Evolutionary conservation across 2,888 invertebrate genomes (phyloP).

Genomic region (Tenthredo mesomela): DNA sequence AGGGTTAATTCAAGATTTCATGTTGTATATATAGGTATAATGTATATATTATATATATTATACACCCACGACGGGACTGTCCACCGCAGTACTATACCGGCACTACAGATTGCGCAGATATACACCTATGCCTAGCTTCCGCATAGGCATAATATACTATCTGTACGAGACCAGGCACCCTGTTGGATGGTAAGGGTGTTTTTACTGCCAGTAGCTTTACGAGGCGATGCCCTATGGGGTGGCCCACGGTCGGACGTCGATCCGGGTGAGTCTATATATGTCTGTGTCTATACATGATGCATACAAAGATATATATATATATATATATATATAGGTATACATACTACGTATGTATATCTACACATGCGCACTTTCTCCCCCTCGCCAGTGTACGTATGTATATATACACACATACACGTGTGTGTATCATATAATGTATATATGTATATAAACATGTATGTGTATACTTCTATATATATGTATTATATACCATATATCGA

Average conservation of each 20-base stretch:
- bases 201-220: slow-evolving; percentile 49
- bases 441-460: background rate
- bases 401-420: background rate
- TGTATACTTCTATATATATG: background rate
- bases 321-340: background rate
- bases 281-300: slow-evolving; percentile 1
- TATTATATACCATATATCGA: background rate
- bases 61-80: background rate
- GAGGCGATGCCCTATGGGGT: slow-evolving; percentile 49
- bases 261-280: slow-evolving; percentile 28
- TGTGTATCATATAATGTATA: background rate
- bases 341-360: too few relatives aligned
- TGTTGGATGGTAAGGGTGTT: slow-evolving; percentile 24
- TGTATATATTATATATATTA: too few relatives aligned
- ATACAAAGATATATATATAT: background rate
- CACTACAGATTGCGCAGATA: slow-evolving; percentile 31
- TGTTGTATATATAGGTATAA: background rate
- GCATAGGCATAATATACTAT: slow-evolving; percentile 21
- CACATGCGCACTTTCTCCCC: slow-evolving; percentile 26
- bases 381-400: background rate
- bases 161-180: slow-evolving; percentile 37
- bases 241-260: slow-evolving; percentile 45
- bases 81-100: background rate
- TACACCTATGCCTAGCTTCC: background rate
- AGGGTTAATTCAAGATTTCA: background rate